Base-by-base conservation (phyloP, 2,797 vertebrate species). In the Ficedula albicollis region DNA sequence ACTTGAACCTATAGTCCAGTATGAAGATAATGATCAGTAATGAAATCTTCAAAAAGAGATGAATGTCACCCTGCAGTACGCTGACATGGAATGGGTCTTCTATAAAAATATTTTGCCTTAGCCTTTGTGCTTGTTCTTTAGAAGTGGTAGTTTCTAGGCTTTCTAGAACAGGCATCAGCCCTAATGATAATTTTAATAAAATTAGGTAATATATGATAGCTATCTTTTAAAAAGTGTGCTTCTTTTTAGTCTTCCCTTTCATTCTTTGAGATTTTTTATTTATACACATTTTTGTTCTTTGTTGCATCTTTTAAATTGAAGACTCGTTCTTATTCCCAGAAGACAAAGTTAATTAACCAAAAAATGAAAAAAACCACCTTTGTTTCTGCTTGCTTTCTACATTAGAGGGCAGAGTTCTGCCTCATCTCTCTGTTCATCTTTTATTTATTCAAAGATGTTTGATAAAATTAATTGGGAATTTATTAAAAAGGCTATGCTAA, bases 371-470 rank as follows among this genome's bases (percentile, higher is more conserved):
- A 67, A 12, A 0, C 2, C 25, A 46, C 15, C 68, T 81, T 84
- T 27, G 10, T 76, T 94, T 90, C 81, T 92, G 25, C 72, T 83
- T 69, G 14, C 27, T 89, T 90, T 90, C 56, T 82, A 76, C 81
- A 56, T 95, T 89, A 90, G 64, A 96, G 83, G 84, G 85, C 83
- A 95, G 64, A 91, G 70, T 91, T 94, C 74, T 49, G 54, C 25
- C 20, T 93, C 67, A 80, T 96, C 78, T 75, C 21, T 82, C 73
- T 67, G 58, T 77, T 93, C 38, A 86, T 90, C 62, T 93, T 93
- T 78, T 84, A 81, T 93, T 93, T 94, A 92, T 84, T 94, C 41
- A 87, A 80, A 87, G 87, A 78, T 68, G 70, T 90, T 94, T 93
- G 21, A 90, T 90, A 80, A 89, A 94, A 82, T 84, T 91, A 93